phyloP scores from a whole-genome alignment of 2,113 vertebrate species.

The Ahaetulla prasina region DNA sequence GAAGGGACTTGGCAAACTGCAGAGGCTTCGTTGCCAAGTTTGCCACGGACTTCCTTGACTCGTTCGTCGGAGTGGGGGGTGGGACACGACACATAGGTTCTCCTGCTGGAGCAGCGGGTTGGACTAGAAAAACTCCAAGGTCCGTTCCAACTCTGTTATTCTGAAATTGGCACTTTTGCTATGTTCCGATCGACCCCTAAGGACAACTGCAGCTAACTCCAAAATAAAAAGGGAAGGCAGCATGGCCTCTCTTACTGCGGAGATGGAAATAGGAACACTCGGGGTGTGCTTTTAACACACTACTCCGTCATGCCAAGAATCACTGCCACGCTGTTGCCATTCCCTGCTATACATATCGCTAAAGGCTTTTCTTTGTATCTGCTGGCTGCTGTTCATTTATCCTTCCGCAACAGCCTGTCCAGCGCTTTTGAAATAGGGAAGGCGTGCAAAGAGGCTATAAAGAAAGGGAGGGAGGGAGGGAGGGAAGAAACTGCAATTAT shows the following conservation, averaged over 20 bases:
- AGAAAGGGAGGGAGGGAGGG: background rate
- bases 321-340: background rate
- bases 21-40: too few relatives aligned
- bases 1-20: too few relatives aligned
- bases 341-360: background rate
- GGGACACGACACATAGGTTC: too few relatives aligned
- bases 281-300: background rate
- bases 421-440: background rate
- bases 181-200: constrained; percentile 18
- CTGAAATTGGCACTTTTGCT: constrained; percentile 7
- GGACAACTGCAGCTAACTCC: constrained; percentile 46
- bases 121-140: background rate
- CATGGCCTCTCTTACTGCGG: background rate
- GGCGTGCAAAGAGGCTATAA: background rate
- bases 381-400: background rate
- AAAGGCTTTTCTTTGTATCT: background rate
- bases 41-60: too few relatives aligned
- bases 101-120: background rate
- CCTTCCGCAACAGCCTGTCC: background rate
- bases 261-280: background rate
- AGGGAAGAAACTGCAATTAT: background rate
- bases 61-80: too few relatives aligned
- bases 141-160: background rate
- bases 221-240: constrained; percentile 16
- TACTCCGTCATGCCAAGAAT: background rate